Evolutionary conservation across 2,113 vertebrate genomes (phyloP), one percentile per base, ranked within the genome.

Genomic region (Cathartes aura): DNA sequence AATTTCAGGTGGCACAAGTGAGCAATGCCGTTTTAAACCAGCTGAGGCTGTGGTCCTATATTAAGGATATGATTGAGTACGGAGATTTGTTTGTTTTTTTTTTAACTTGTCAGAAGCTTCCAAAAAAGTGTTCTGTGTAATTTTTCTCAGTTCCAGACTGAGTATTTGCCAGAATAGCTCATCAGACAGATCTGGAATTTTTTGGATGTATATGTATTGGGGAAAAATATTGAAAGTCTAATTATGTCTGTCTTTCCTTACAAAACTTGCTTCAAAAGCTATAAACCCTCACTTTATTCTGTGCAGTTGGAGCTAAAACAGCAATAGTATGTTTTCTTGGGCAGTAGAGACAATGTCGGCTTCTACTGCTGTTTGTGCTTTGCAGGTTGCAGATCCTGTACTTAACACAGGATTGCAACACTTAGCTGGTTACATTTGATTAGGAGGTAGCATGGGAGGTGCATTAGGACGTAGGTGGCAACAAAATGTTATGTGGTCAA

Each of bases 341-440:
- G 32, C 15, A 15, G 5, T 5, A 43, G 26, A 34, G 47, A 4
- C 30, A 24, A 9, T 1, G 7, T 20, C 1, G 9, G 40, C 7
- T 32, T 23, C 34, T 42, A 9, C 30, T 42, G 8, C 23, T 16
- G 12, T 11, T 4, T 40, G 48, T 3, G 5, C 43, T 64, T n/a
- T 24, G 30, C n/a, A 21, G 14, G 30, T 32, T 45, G 56, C 29
- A 36, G 47, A 9, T 23, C 36, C 29, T 42, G 36, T 34, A 8
- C 32, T 78, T 53, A 30, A 7, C 2, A 1, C 6, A 6, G 3
- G 6, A 12, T 23, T 27, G 45, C 36, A 29, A 11, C 10, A 2
- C 52, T 38, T 17, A 8, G 18, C 38, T 72, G 23, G 34, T 42
- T 58, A 4, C 0, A 1, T 24, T 47, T 8, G 30, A 3, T 42